phyloP scores from a whole-genome alignment of 2,888 invertebrate genomes.

The Athalia cordata region DNA sequence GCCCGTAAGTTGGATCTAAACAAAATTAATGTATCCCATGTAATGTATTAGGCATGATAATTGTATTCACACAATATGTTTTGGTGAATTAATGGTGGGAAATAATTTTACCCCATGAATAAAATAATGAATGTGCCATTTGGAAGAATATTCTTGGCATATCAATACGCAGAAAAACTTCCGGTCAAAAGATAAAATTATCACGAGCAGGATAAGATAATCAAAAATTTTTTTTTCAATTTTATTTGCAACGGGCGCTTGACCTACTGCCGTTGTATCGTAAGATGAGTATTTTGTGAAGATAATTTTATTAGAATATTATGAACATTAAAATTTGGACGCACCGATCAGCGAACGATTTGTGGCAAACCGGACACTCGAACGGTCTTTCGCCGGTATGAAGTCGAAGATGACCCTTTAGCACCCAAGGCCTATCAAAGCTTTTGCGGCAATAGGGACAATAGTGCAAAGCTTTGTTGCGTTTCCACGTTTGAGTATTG shows the following conservation, averaged over 20 bases:
- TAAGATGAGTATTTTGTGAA: too few species aligned
- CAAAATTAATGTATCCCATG: conserved; percentile 26
- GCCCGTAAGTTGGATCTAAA: conserved; percentile 82
- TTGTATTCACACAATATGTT: neutral
- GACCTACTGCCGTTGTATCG: too few species aligned
- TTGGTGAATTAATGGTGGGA: too few species aligned
- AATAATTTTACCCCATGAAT: too few species aligned
- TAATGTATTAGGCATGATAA: neutral
- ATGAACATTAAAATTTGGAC: conserved; percentile 44
- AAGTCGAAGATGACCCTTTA: conserved; percentile 81
- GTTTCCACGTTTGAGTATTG: conserved; percentile 64
- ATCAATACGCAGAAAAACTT: too few species aligned
- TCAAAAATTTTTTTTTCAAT: too few species aligned
- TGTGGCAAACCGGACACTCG: conserved; percentile 80
- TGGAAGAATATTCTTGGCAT: too few species aligned
- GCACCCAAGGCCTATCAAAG: conserved; percentile 83
- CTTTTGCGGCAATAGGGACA: conserved; percentile 80
- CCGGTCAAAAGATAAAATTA: too few species aligned
- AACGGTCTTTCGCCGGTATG: conserved; percentile 84
- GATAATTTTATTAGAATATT: neutral
- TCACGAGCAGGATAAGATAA: too few species aligned
- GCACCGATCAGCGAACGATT: conserved; percentile 82
- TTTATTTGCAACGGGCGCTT: too few species aligned
- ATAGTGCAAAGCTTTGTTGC: conserved; percentile 73
- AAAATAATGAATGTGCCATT: too few species aligned